Percentiles rank a stretch among this genome's conserved stretches.
Conservation (phyloP, 1,140 invertebrate genomes). For the Nephila pilipes region DNA sequence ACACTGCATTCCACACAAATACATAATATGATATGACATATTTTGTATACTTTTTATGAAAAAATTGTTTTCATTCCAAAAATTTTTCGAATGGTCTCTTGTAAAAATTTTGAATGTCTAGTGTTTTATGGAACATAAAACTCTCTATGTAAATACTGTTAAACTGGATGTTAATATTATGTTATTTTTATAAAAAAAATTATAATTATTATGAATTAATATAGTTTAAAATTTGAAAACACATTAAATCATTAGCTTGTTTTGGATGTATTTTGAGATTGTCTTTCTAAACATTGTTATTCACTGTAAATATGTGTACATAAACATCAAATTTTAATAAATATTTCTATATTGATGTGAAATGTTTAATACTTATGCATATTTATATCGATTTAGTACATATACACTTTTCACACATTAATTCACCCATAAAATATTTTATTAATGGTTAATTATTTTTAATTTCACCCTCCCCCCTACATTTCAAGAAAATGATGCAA, state of each 20-base stretch:
- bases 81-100: not conserved
- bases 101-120: not conserved
- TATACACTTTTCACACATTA: no score
- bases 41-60: not conserved
- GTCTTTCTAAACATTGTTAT: conserved; percentile 49
- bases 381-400: no score
- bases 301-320: conserved; percentile 52
- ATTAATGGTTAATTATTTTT: no score
- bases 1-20: conserved; percentile 1
- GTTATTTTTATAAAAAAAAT: conserved; percentile 6
- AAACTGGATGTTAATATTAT: not conserved
- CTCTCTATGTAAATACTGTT: not conserved
- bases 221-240: conserved; percentile 4
- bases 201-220: not conserved
- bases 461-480: no score
- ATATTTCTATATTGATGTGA: conserved; percentile 26
- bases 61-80: not conserved
- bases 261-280: conserved; percentile 4
- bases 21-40: not conserved
- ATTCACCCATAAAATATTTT: no score
- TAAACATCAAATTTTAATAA: conserved; percentile 36
- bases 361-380: not conserved
- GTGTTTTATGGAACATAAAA: not conserved
- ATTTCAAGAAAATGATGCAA: no score
- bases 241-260: conserved; percentile 24